These are phyloP conservation scores for Piliocolobus tephrosceles DNA, from an alignment of 2,113 vertebrate genomes.

Conservation along the genomic window DNA sequence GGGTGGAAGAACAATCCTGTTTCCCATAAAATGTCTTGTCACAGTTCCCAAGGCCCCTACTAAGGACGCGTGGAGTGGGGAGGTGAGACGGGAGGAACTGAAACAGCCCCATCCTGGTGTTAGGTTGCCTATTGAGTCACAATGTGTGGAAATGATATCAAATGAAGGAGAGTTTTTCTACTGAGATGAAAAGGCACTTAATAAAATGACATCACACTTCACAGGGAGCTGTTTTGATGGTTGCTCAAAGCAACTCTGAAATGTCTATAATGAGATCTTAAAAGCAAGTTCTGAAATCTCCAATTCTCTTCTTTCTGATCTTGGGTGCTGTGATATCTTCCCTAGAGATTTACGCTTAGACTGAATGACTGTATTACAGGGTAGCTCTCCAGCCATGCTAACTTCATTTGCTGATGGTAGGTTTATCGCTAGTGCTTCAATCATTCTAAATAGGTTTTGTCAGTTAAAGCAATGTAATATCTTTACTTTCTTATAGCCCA, in stretches of 20 bases:
- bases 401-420: background rate
- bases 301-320: background rate
- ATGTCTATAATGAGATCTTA: background rate
- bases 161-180: background rate
- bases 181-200: background rate
- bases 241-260: background rate
- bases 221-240: background rate
- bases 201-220: background rate
- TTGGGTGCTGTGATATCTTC: background rate
- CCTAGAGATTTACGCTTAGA: background rate
- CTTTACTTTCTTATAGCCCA: background rate
- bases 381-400: background rate
- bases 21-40: background rate
- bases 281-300: background rate
- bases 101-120: background rate
- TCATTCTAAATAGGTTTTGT: background rate
- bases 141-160: background rate
- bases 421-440: background rate
- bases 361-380: background rate
- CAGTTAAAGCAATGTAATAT: background rate
- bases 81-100: background rate
- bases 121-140: background rate
- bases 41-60: background rate
- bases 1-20: background rate
- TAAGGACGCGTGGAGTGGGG: background rate